Percentiles rank a stretch among this genome's conserved stretches.
Evolutionary conservation across 2,797 vertebrate species (phyloP).

Genomic region (Simalia tracyae): DNA sequence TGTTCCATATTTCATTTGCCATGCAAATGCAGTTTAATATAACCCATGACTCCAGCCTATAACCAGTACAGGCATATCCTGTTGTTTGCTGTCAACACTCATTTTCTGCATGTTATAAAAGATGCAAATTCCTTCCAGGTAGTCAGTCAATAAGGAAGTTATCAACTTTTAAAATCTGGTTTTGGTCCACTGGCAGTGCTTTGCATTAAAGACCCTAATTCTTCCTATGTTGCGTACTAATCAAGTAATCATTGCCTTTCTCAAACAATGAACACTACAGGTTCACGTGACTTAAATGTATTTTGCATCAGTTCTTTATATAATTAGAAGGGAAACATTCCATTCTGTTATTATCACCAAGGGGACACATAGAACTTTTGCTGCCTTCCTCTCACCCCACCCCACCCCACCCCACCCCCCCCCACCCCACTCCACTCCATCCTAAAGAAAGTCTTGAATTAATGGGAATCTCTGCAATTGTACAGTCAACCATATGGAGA

Average conservation of each 20-base stretch:
- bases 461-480: neutral
- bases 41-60: neutral
- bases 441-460: neutral
- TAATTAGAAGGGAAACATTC: neutral
- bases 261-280: neutral
- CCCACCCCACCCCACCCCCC: too few species aligned
- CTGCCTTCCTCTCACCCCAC: neutral
- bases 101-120: neutral
- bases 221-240: neutral
- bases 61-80: neutral
- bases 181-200: neutral
- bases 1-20: neutral
- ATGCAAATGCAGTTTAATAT: constrained; percentile 4
- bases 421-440: too few species aligned
- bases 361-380: neutral
- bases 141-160: neutral
- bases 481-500: neutral
- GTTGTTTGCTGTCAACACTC: neutral
- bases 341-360: neutral
- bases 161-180: neutral
- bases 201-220: neutral
- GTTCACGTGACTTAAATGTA: neutral
- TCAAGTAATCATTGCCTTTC: neutral
- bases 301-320: neutral
- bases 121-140: constrained; percentile 11